Evolutionary conservation across 2,113 vertebrate species (phyloP), one percentile per base, ranked within the genome.

Genomic region (Amphiprion ocellaris): DNA sequence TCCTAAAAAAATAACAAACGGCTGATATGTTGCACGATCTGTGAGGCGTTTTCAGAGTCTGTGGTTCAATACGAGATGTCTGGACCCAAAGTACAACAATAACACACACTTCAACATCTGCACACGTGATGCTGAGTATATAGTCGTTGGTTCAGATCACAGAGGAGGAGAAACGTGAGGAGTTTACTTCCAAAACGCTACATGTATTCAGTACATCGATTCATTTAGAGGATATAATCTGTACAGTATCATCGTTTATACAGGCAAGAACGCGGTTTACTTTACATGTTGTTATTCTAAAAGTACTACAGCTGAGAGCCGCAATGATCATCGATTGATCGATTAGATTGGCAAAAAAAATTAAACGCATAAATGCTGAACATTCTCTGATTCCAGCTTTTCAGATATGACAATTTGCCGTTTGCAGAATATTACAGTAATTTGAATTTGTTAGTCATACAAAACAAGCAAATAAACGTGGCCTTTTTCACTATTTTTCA

Each of bases 51-150:
- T 64, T 58, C 26, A n/a, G 49, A 56, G 26, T 81, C 64, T 70
- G 71, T 19, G 37, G 21, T 17, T 61, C 50, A 69, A 56, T 46
- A 80, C 61, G 50, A 62, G 75, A 77, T 58, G 58, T 77, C 61
- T 39, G 74, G 73, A 69, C 61, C 83, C 52, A 81, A 69, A 84
- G 69, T 47, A 89, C 87, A 88, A 85, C 69, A 86, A 82, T 54
- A 82, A 44, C 84, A 75, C 84, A 89, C 83, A 77, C 69, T 39
- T 73, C 61, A 79, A 92, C 78, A 80, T 81, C 69, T 78, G 74
- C n/a, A 65, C 47, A 80, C 63, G 82, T 85, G 87, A 88, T 89
- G 79, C 74, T 80, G 64, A 71, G 77, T 52, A 78, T 77, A 83
- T 24, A 78, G 50, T 52, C 59, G 41, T 66, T 59, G 71, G 60